These are phyloP conservation scores for Sepiola atlantica DNA, from an alignment of 2,888 invertebrate genomes.

Conservation along the genomic window DNA sequence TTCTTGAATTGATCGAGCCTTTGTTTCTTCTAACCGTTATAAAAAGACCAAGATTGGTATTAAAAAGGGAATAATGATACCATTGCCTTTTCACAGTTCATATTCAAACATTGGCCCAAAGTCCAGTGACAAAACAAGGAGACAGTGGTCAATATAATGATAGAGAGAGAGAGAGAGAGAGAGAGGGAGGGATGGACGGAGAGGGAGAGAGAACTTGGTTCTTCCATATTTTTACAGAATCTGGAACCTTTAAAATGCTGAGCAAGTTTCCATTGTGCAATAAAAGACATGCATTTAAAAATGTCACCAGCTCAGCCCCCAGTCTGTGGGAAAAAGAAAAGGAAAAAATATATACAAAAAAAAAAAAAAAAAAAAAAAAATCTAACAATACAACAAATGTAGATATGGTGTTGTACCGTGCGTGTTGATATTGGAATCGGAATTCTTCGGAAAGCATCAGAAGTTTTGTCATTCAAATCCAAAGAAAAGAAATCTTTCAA, in stretches of 20 bases:
- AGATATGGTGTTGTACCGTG: not conserved
- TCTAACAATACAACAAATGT: not conserved
- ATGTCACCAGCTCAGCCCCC: not conserved
- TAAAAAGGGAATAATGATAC: not conserved
- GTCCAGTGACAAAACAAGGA: not conserved
- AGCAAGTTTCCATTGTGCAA: not conserved
- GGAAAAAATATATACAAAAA: not conserved
- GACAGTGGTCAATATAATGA: not conserved
- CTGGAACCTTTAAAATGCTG: not conserved
- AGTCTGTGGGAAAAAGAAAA: not conserved
- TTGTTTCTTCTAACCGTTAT: not conserved
- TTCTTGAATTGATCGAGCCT: not conserved
- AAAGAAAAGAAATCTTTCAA: not conserved
- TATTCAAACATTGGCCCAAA: not conserved
- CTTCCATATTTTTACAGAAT: not conserved
- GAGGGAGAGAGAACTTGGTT: not conserved
- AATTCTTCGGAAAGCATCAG: not conserved
- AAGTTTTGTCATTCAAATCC: not conserved
- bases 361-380: not conserved
- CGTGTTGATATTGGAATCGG: not conserved
- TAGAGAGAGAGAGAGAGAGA: not conserved
- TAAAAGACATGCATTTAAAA: not conserved
- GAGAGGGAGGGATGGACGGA: too few relatives aligned
- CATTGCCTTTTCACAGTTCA: not conserved
- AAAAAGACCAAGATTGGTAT: not conserved